phyloP scores from a whole-genome alignment of 2,797 vertebrate genomes.

The Enteromius radiatus region DNA sequence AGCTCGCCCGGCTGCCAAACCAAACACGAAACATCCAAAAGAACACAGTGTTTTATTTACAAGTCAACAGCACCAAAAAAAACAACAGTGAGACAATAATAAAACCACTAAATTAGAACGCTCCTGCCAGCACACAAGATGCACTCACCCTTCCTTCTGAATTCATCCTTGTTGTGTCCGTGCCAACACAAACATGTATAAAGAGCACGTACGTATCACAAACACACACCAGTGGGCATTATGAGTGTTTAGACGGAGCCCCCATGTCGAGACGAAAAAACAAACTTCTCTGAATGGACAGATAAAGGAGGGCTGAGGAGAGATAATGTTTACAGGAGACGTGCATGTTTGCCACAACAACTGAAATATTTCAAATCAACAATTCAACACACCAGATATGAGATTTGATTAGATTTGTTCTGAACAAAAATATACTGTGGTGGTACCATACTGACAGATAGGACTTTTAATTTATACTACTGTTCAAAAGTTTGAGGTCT shows the following conservation, averaged over 20 bases:
- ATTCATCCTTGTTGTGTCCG: not conserved
- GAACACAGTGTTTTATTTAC: constrained; percentile 28
- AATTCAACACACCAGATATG: not conserved
- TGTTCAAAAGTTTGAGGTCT: not conserved
- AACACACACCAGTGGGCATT: constrained; percentile 56
- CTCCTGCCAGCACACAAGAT: not conserved
- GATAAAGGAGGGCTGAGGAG: constrained; percentile 43
- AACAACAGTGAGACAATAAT: not conserved
- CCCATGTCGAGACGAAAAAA: constrained; percentile 52
- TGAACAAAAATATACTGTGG: not conserved
- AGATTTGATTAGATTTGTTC: constrained; percentile 3
- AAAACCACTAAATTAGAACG: constrained; percentile 5
- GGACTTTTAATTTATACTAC: not conserved
- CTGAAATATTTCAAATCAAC: not conserved
- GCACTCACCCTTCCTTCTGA: not conserved
- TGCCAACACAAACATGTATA: constrained; percentile 50
- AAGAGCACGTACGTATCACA: constrained; percentile 14
- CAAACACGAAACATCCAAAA: constrained; percentile 17
- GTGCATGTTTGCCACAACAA: not conserved
- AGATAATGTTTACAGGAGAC: constrained; percentile 36
- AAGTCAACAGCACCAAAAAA: constrained; percentile 27
- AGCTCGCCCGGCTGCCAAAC: constrained; percentile 20
- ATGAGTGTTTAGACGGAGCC: constrained; percentile 66
- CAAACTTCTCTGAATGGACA: constrained; percentile 57
- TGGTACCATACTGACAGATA: not conserved